Percentiles rank a stretch among this genome's conserved stretches.
phyloP scores from a whole-genome alignment of 2,888 invertebrate genomes.

The Scrobipalpa costella region DNA sequence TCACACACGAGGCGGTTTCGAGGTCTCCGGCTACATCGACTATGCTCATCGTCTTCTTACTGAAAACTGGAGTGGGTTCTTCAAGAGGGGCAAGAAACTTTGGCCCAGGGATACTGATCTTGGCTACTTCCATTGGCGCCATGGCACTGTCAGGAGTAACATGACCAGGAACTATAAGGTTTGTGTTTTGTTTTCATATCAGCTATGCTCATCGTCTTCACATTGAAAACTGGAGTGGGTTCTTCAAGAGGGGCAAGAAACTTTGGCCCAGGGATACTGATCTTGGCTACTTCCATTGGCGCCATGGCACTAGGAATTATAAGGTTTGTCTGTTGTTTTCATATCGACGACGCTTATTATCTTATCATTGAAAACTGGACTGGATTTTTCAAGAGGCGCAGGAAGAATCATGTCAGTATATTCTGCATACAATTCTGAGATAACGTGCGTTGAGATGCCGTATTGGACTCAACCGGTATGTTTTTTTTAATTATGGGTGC shows the following conservation, averaged over 20 bases:
- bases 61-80: slow-evolving; percentile 90
- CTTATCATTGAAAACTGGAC: too few relatives aligned
- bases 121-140: slow-evolving; percentile 89
- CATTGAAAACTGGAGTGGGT: slow-evolving; percentile 87
- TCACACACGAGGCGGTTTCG: slow-evolving; percentile 85
- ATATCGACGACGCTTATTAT: too few relatives aligned
- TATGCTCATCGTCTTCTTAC: slow-evolving; percentile 85
- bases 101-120: slow-evolving; percentile 86
- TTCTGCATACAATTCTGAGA: too few relatives aligned
- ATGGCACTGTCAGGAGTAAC: slow-evolving; percentile 85
- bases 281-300: slow-evolving; percentile 90
- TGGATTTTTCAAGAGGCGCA: slow-evolving; percentile 42
- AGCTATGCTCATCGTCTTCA: slow-evolving; percentile 88
- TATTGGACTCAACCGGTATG: too few relatives aligned
- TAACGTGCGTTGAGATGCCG: too few relatives aligned
- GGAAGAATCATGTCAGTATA: slow-evolving; percentile 53
- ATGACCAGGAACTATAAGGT: slow-evolving; percentile 90
- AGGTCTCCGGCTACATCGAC: slow-evolving; percentile 93
- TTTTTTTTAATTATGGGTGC: too few relatives aligned
- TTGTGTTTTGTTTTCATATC: slow-evolving; percentile 77
- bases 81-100: slow-evolving; percentile 82
- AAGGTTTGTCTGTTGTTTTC: slow-evolving; percentile 66
- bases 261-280: background rate
- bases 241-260: slow-evolving; percentile 81
- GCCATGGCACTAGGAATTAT: slow-evolving; percentile 87